These are phyloP conservation scores for Xenentodon cancila DNA, from an alignment of 2,797 vertebrate genomes.

Conservation along the genomic window DNA sequence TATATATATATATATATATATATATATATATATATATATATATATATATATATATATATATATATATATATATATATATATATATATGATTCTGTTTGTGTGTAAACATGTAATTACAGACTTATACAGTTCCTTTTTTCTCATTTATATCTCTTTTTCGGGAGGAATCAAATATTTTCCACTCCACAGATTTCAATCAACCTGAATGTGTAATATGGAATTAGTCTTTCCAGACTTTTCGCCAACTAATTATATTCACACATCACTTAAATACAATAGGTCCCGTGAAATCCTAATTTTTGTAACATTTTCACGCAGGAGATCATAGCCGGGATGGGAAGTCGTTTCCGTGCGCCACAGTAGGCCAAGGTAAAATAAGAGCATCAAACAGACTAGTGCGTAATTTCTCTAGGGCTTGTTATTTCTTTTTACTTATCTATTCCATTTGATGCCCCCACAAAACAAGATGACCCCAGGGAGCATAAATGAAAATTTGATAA, in stretches of 20 bases:
- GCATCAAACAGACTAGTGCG: slow-evolving; percentile 89
- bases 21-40: too few relatives aligned
- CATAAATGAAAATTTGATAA: slow-evolving; percentile 91
- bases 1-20: too few relatives aligned
- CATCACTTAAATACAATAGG: slow-evolving; percentile 62
- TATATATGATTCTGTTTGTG: neutral
- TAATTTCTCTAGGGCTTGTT: slow-evolving; percentile 91
- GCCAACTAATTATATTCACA: slow-evolving; percentile 70
- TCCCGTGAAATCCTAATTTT: slow-evolving; percentile 71
- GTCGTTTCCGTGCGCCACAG: slow-evolving; percentile 85
- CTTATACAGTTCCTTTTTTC: neutral
- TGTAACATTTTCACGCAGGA: slow-evolving; percentile 80
- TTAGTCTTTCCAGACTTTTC: slow-evolving; percentile 57
- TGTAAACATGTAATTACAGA: neutral
- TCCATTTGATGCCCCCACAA: slow-evolving; percentile 97
- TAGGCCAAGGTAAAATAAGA: slow-evolving; percentile 89
- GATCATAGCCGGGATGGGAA: slow-evolving; percentile 81
- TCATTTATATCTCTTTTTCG: slow-evolving; percentile 15
- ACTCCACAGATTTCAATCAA: slow-evolving; percentile 64
- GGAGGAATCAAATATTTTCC: slow-evolving; percentile 43
- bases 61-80: too few relatives aligned
- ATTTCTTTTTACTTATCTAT: slow-evolving; percentile 89
- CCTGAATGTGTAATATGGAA: slow-evolving; percentile 52
- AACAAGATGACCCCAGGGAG: slow-evolving; percentile 93
- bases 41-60: too few relatives aligned